These are phyloP conservation scores for Trichopoda pennipes DNA, from an alignment of 2,888 invertebrate genomes.

Conservation along the genomic window DNA sequence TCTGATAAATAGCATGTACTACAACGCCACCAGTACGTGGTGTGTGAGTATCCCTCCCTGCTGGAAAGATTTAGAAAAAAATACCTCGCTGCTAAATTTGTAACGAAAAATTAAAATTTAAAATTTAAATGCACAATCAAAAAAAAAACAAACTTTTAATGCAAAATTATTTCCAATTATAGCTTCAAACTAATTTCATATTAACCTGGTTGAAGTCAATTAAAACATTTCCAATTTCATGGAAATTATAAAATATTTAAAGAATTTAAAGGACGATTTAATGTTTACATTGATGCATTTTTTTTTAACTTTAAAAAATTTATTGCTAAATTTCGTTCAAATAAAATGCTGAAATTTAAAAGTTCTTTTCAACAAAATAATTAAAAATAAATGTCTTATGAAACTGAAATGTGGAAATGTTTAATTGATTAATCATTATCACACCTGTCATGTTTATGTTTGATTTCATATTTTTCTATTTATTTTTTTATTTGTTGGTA, in stretches of 20 bases:
- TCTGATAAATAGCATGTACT: too few relatives aligned
- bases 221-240: slow-evolving; percentile 7
- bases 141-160: too few relatives aligned
- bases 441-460: slow-evolving; percentile 56
- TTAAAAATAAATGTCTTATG: neutral
- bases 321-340: neutral
- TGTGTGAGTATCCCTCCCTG: too few relatives aligned
- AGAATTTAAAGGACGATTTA: slow-evolving; percentile 34
- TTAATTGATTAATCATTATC: slow-evolving; percentile 48
- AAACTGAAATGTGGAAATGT: slow-evolving; percentile 21
- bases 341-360: neutral
- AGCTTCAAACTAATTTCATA: neutral
- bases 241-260: slow-evolving; percentile 17
- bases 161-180: too few relatives aligned
- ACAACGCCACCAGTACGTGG: too few relatives aligned
- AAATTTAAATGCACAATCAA: neutral
- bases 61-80: too few relatives aligned
- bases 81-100: neutral
- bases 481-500: neutral
- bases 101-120: neutral
- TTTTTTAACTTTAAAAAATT: slow-evolving; percentile 28
- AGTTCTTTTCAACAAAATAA: neutral
- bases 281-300: slow-evolving; percentile 19
- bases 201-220: neutral
- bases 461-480: slow-evolving; percentile 16